Evolutionary conservation across 2,797 vertebrate species (phyloP), one percentile per base, ranked within the genome.

Genomic region (Macroramphosus scolopax): DNA sequence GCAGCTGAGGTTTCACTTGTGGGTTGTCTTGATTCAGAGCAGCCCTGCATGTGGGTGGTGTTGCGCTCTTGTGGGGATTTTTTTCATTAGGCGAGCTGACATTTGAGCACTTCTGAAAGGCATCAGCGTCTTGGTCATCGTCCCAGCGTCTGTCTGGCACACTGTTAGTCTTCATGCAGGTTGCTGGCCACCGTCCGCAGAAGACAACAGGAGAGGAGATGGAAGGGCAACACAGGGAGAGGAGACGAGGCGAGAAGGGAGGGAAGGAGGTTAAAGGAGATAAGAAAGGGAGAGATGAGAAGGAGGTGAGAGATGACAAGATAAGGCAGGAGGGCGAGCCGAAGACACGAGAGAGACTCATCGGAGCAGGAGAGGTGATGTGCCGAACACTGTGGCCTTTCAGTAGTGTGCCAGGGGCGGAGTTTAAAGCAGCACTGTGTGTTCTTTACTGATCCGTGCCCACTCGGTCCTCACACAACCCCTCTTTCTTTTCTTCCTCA

Each of bases 381-480:
- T 53, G 37, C 28, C 6, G 36, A 85, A 89, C 82, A 86, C 69
- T 88, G 75, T 57, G 60, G 81, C 74, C 86, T 88, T 89, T 87
- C 78, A 84, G 75, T 31, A 32, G 62, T 34, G 72, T 80, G 75
- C 75, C 80, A 75, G 73, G 53, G 69, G 75, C 59, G 51, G 72
- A 58, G 63, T 77, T 72, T 58, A 76, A 80, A 82, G 66, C 69
- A 50, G 82, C 75, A 85, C 80, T 83, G 77, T 64, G 73, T 86
- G 87, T 88, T 79, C 80, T 78, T 78, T 74, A 67, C 61, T 67
- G 53, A 57, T 67, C 54, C 68, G 30, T 53, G 71, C 73, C 61
- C 63, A 57, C 63, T 70, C 63, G 39, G 49, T 61, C 54, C 55
- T n/a, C 65, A 65, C 70, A 76, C 71, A 78, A 39, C 57, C 72